These are phyloP conservation scores for Leptinotarsa undecemlineata DNA, from an alignment of 1,140 invertebrate genomes.

Conservation along the genomic window DNA sequence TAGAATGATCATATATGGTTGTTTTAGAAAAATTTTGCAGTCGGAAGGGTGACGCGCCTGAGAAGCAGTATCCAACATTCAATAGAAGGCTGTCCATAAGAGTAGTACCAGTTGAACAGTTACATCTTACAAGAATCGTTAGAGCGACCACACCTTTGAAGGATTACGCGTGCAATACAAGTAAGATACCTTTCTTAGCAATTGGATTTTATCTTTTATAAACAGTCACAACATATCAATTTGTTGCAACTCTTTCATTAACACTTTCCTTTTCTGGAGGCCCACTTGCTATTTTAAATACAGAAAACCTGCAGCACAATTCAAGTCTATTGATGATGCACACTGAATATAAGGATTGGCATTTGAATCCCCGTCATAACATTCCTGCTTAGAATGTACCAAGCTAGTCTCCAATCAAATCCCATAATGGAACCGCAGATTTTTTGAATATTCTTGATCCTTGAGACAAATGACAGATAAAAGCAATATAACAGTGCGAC, in stretches of 20 bases:
- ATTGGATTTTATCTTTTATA: not conserved
- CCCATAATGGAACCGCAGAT: too few relatives aligned
- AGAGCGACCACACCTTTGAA: constrained; percentile 2
- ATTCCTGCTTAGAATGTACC: too few relatives aligned
- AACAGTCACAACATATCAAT: too few relatives aligned
- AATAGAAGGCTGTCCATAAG: constrained; percentile 19
- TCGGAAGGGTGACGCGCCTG: not conserved
- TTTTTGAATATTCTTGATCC: too few relatives aligned
- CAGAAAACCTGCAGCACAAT: not conserved
- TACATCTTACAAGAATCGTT: not conserved
- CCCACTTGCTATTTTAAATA: too few relatives aligned
- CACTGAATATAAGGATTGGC: too few relatives aligned
- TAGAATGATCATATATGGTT: not conserved
- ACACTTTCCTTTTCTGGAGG: too few relatives aligned
- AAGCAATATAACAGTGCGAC: too few relatives aligned
- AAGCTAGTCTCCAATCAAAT: too few relatives aligned
- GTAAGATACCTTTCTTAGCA: constrained; percentile 8
- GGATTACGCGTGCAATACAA: constrained; percentile 12
- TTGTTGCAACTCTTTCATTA: too few relatives aligned
- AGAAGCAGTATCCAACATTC: not conserved
- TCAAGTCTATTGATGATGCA: not conserved
- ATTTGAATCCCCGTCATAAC: too few relatives aligned
- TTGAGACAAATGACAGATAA: too few relatives aligned
- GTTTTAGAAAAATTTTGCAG: constrained; percentile 3
- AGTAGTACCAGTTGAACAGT: constrained; percentile 15